Evolutionary conservation across 2,113 vertebrate genomes (phyloP).

Genomic region (Etheostoma cragini): DNA sequence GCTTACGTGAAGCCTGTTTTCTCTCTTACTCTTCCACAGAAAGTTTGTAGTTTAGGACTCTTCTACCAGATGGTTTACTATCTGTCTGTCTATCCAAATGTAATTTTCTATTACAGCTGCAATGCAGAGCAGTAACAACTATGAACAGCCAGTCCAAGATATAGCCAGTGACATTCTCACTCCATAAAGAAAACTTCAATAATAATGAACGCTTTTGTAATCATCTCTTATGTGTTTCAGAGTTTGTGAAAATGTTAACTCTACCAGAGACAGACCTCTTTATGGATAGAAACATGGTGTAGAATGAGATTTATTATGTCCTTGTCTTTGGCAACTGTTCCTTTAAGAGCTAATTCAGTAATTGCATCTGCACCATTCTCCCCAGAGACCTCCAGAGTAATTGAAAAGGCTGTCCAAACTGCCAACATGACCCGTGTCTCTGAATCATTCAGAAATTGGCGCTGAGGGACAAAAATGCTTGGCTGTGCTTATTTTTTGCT

Average conservation of each 20-base stretch:
- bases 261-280: not conserved
- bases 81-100: slow-evolving; percentile 1
- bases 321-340: slow-evolving; percentile 39
- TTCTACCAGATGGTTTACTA: not conserved
- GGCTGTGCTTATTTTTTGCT: slow-evolving; percentile 15
- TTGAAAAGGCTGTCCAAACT: slow-evolving; percentile 72
- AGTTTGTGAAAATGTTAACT: slow-evolving; percentile 4
- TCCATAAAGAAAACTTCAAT: not conserved
- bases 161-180: not conserved
- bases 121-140: not conserved
- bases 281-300: slow-evolving; percentile 1
- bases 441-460: slow-evolving; percentile 33
- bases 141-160: not conserved
- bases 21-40: not conserved
- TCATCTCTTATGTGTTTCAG: not conserved
- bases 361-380: slow-evolving; percentile 63
- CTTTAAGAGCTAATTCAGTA: slow-evolving; percentile 73
- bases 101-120: not conserved
- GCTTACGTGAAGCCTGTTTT: slow-evolving; percentile 4
- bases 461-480: slow-evolving; percentile 10
- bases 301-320: slow-evolving; percentile 51
- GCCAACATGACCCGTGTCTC: slow-evolving; percentile 37
- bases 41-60: not conserved
- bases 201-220: not conserved
- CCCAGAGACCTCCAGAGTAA: slow-evolving; percentile 70